Percentiles rank a stretch among this genome's conserved stretches.
Conservation (phyloP, 2,797 vertebrate genomes). For the Melanotaenia parkinsoni region DNA sequence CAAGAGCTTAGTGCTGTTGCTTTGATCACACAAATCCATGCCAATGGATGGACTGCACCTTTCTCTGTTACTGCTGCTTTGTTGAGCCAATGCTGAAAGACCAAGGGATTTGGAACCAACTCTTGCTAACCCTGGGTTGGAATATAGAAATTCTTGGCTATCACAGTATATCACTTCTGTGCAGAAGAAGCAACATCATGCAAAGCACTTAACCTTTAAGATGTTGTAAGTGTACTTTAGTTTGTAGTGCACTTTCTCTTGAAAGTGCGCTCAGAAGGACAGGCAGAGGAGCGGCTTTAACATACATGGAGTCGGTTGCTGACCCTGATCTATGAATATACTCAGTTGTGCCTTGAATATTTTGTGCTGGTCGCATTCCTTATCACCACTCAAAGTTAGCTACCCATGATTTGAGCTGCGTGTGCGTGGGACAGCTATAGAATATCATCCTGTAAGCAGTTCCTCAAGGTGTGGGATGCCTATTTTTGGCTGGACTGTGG, state of each 20-base stretch:
- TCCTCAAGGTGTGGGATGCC: constrained; percentile 63
- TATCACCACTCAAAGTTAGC: constrained; percentile 52
- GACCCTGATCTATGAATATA: constrained; percentile 30
- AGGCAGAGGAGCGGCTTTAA: constrained; percentile 26
- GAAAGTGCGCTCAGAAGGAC: constrained; percentile 41
- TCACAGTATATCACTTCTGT: constrained; percentile 31
- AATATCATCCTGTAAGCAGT: constrained; percentile 70
- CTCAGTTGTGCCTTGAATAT: constrained; percentile 31
- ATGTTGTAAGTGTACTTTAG: constrained; percentile 57
- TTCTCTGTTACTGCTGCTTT: constrained; percentile 34
- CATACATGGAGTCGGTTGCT: constrained; percentile 32
- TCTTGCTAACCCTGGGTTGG: constrained; percentile 1
- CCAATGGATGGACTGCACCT: constrained; percentile 35
- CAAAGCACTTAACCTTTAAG: constrained; percentile 49
- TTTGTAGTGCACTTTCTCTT: constrained; percentile 45
- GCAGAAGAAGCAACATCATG: constrained; percentile 41
- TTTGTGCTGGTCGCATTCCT: constrained; percentile 52
- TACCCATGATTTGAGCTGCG: constrained; percentile 53
- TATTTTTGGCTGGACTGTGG: constrained; percentile 71
- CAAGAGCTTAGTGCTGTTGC: constrained; percentile 48
- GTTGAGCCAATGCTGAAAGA: constrained; percentile 22
- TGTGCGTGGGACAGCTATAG: constrained; percentile 57
- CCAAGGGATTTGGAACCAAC: constrained; percentile 9
- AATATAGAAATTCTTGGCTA: constrained; percentile 11
- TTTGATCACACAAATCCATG: constrained; percentile 74